These are phyloP conservation scores for Onychomys leucogaster DNA, from an alignment of 2,797 vertebrate species.

Conservation along the genomic window DNA sequence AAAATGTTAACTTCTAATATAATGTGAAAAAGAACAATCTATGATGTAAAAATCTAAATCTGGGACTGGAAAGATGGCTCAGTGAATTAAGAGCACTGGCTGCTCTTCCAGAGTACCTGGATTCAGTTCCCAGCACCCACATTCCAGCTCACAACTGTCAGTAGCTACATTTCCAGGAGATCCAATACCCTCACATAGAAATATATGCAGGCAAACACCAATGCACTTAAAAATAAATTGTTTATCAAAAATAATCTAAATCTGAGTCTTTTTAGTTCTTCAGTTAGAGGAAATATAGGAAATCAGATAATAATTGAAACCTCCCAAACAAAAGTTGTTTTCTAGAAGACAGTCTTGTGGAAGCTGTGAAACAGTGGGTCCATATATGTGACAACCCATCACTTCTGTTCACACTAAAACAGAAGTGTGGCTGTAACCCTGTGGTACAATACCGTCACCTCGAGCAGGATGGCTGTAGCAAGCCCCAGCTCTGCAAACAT, in stretches of 20 bases:
- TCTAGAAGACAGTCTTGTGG: neutral
- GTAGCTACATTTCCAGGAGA: neutral
- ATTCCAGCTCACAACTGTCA: neutral
- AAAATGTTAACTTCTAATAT: constrained; percentile 44
- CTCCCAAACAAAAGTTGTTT: neutral
- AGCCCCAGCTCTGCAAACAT: neutral
- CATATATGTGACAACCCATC: neutral
- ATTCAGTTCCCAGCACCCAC: neutral
- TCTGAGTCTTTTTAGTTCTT: constrained; percentile 48
- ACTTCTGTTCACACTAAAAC: neutral
- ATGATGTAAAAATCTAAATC: neutral
- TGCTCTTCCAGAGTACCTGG: neutral
- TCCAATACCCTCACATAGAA: neutral
- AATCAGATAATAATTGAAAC: constrained; percentile 7
- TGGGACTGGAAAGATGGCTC: neutral
- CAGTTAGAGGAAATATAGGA: constrained; percentile 37
- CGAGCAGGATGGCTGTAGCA: neutral
- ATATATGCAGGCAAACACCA: neutral
- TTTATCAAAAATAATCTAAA: neutral
- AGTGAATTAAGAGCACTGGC: neutral
- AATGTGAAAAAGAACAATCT: constrained; percentile 18
- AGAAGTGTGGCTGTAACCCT: neutral
- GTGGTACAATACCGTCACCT: neutral
- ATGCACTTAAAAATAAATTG: neutral
- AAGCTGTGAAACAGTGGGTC: neutral